Evolutionary conservation across 2,113 vertebrate genomes (phyloP).

Genomic region (Thalassarche chlororhynchos): DNA sequence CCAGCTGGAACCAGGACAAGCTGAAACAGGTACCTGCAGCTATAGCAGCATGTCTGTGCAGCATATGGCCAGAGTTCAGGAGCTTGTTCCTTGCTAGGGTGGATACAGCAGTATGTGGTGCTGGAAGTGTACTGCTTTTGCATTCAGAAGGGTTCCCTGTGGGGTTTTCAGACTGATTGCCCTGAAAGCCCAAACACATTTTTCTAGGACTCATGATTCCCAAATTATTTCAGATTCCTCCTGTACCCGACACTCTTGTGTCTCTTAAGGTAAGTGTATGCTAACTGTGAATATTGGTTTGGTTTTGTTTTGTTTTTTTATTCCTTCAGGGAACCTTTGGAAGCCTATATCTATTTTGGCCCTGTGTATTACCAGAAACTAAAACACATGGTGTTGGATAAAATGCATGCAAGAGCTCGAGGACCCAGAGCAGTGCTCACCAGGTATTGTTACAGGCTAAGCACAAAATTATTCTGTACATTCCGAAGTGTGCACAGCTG

Average conservation of each 20-base stretch:
- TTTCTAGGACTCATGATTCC: not conserved
- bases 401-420: slow-evolving; percentile 97
- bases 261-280: not conserved
- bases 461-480: not conserved
- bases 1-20: no score
- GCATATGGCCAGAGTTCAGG: not conserved
- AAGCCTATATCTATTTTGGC: slow-evolving; percentile 98
- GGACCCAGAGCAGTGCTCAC: slow-evolving; percentile 96
- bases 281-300: not conserved
- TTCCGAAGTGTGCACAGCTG: not conserved
- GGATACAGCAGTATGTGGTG: not conserved
- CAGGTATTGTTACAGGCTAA: slow-evolving; percentile 76
- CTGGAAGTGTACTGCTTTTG: not conserved
- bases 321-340: slow-evolving; percentile 88
- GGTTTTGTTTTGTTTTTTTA: not conserved
- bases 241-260: not conserved
- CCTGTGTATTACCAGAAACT: slow-evolving; percentile 99
- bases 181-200: not conserved
- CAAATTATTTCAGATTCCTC: not conserved
- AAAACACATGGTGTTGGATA: slow-evolving; percentile 98
- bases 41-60: not conserved
- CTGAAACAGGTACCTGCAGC: not conserved
- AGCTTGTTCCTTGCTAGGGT: not conserved
- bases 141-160: not conserved
- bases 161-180: not conserved